Conservation (phyloP, 35 echinoderm and acorn worm genomes). For the Apostichopus japonicus region DNA sequence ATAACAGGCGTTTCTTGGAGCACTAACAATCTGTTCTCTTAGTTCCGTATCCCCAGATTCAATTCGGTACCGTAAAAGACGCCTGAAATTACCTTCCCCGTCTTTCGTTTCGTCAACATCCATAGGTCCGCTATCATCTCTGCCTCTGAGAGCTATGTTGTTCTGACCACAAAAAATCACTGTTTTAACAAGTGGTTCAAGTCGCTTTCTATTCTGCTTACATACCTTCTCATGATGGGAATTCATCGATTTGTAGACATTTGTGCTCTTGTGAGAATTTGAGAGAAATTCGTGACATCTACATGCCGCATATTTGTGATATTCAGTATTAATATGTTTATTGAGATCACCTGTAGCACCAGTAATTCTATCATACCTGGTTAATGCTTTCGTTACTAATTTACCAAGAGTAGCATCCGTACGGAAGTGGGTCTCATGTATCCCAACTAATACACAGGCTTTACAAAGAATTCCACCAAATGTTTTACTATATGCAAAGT, state of each 20-base stretch:
- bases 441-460: neutral
- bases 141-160: neutral
- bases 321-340: neutral
- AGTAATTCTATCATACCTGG: neutral
- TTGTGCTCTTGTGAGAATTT: neutral
- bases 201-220: neutral
- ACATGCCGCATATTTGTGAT: neutral
- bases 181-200: neutral
- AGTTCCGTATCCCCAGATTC: neutral
- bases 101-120: neutral
- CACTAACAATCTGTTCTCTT: conserved; percentile 4
- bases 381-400: neutral
- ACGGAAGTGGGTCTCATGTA: neutral
- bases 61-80: neutral
- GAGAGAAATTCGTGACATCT: neutral
- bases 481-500: neutral
- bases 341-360: neutral
- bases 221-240: neutral
- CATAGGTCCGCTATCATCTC: neutral
- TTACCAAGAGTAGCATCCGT: neutral
- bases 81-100: conserved; percentile 2
- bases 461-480: neutral
- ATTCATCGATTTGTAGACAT: conserved; percentile 10
- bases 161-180: conserved; percentile 9
- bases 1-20: neutral